phyloP scores from a whole-genome alignment of 2,888 invertebrate genomes.

The Euclidia mi region DNA sequence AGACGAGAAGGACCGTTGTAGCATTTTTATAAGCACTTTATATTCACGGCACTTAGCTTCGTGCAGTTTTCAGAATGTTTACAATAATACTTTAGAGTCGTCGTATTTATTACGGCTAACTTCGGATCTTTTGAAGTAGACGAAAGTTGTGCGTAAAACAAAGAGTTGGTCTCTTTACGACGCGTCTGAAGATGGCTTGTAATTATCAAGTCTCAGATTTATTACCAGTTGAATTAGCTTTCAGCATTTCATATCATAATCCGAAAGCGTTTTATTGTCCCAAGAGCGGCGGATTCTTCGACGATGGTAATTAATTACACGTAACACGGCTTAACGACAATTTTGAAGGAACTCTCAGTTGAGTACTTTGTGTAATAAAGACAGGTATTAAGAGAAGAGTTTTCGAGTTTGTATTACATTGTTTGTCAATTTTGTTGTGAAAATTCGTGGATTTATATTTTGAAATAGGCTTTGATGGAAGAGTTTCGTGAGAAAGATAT shows the following conservation, averaged over 20 bases:
- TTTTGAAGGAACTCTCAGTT: conserved; percentile 64
- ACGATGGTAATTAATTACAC: conserved; percentile 79
- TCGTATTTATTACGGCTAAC: conserved; percentile 67
- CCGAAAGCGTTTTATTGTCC: conserved; percentile 82
- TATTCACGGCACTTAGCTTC: conserved; percentile 37
- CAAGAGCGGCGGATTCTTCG: conserved; percentile 60
- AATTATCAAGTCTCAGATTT: conserved; percentile 86
- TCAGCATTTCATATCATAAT: conserved; percentile 86
- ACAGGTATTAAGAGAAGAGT: conserved; percentile 63
- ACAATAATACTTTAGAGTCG: conserved; percentile 57
- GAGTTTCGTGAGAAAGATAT: neutral
- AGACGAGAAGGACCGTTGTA: conserved; percentile 66
- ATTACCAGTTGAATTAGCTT: conserved; percentile 84
- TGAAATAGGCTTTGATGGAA: conserved; percentile 10
- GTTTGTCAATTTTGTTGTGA: conserved; percentile 42
- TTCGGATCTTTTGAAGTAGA: conserved; percentile 74
- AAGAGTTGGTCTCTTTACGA: conserved; percentile 75
- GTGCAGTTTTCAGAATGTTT: conserved; percentile 62
- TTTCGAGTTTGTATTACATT: conserved; percentile 63
- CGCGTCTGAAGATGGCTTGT: conserved; percentile 66
- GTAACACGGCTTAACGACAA: conserved; percentile 74
- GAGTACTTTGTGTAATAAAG: conserved; percentile 69
- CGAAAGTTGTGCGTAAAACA: conserved; percentile 72
- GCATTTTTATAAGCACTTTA: conserved; percentile 76
- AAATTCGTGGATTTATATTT: conserved; percentile 23